Conservation (phyloP, 2,113 vertebrate genomes). For the Nipponia nippon region DNA sequence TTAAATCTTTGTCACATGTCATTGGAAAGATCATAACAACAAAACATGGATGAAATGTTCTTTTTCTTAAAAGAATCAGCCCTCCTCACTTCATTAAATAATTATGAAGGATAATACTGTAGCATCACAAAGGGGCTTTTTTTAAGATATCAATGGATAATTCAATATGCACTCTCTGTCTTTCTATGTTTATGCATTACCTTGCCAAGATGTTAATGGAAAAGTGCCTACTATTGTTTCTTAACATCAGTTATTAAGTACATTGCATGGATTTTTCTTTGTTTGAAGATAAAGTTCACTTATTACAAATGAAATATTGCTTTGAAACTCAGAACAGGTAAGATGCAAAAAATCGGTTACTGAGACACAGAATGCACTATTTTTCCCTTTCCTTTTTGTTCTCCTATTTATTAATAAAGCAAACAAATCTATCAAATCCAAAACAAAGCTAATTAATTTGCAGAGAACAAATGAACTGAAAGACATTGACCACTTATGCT, state of each 20-base stretch:
- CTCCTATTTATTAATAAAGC: constrained; percentile 4
- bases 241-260: neutral
- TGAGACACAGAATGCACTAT: neutral
- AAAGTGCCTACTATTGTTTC: neutral
- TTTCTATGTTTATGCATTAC: neutral
- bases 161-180: neutral
- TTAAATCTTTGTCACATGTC: neutral
- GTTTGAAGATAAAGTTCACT: neutral
- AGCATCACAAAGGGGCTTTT: neutral
- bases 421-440: neutral
- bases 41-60: neutral
- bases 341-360: neutral
- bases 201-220: neutral
- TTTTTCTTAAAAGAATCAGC: neutral
- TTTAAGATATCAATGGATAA: neutral
- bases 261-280: neutral
- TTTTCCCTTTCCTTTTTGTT: neutral
- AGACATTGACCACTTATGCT: neutral
- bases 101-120: neutral
- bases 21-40: neutral
- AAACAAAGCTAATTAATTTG: neutral
- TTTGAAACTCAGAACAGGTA: neutral
- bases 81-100: neutral
- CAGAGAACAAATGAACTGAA: constrained; percentile 27
- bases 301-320: neutral